Evolutionary conservation across 2,888 invertebrate genomes (phyloP).

Genomic region (Cantharis rufa): DNA sequence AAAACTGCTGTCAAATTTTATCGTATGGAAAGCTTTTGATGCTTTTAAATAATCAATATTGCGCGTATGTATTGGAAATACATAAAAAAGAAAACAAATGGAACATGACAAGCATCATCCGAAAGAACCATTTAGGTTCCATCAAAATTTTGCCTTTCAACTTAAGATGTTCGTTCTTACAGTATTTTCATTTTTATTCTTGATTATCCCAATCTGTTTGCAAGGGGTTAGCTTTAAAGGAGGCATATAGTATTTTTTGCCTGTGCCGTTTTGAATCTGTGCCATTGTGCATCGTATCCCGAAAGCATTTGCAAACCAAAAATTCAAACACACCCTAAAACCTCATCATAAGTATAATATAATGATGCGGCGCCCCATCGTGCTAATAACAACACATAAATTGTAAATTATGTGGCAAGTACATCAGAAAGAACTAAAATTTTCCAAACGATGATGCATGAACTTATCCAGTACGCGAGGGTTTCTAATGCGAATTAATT

Average conservation of each 20-base stretch:
- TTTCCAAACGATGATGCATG: constrained; percentile 16
- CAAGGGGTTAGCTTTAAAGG: background rate
- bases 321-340: background rate
- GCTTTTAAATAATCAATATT: constrained; percentile 30
- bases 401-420: constrained; percentile 1
- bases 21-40: constrained; percentile 11
- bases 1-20: constrained; percentile 17
- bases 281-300: background rate
- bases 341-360: background rate
- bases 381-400: background rate
- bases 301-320: background rate
- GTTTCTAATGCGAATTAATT: constrained; percentile 26
- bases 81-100: constrained; percentile 25
- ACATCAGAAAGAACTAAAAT: background rate
- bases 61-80: constrained; percentile 20
- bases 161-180: constrained; percentile 11
- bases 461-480: constrained; percentile 5
- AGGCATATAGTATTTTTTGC: background rate
- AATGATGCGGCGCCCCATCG: background rate
- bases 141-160: constrained; percentile 22
- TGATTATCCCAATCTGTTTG: constrained; percentile 11
- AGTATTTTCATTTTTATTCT: constrained; percentile 18
- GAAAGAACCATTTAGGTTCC: constrained; percentile 19
- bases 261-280: background rate
- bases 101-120: constrained; percentile 25